Base-by-base conservation (phyloP, 2,888 invertebrate genomes). In the Xanthia togata region DNA sequence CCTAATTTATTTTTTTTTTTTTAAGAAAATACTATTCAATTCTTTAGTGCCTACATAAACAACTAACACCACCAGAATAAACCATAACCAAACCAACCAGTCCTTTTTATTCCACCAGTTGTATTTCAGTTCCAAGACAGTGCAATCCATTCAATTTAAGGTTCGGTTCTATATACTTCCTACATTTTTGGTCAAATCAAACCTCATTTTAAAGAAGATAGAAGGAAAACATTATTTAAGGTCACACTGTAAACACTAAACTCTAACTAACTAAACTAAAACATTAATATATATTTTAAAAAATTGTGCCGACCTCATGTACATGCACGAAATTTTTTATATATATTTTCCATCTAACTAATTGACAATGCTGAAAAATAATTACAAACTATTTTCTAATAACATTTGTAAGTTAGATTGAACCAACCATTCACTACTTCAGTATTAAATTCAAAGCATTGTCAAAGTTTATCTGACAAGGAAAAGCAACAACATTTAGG, bases 391-490 rank as follows among this genome's bases (percentile, higher is more conserved):
- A 64, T 55, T 75, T 82, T 68, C 82, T 26, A 50, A 44, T 50
- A 76, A 26, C 4, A 47, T 65, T 81, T 65, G 8, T 44, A 35
- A 35, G 20, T 82, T 44, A 0, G 0, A 70, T 57, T 62, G 64
- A 60, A 72, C 26, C 17, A 60, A 67, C 81, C 44, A 60, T 74
- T 84, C 35, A 23, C 85, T 75, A 75, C 47, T 75, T 71, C 76
- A 64, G 26, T 70, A 76, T 76, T 65, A 60, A 80, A 80, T 80
- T 80, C 53, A 72, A 71, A 65, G 55, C 50, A 50, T 75, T 82
- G 84, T 75, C 84, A 82, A 82, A 80, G 85, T 84, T 65, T 84
- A 82, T 84, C 85, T 55, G 81, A 65, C 85, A 70, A 69, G 84
- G 84, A 82, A 81, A 84, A 76, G 85, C 60, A 44, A 64, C 62